Conservation (phyloP, 2,888 invertebrate genomes). For the Tinea semifulvella region DNA sequence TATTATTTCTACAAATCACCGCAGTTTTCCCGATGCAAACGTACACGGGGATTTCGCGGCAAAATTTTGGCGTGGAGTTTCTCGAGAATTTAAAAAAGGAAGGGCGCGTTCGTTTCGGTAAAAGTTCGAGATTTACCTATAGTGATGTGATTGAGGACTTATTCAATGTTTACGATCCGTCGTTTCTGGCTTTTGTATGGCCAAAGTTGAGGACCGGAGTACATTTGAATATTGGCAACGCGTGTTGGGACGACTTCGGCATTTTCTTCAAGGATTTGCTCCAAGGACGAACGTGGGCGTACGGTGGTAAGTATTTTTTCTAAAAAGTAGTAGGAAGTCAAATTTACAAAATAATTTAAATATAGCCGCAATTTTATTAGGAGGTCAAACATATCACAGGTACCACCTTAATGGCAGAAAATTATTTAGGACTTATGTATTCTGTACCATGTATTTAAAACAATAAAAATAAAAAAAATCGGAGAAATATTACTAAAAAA, state of each 20-base stretch:
- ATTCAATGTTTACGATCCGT: constrained; percentile 51
- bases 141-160: constrained; percentile 43
- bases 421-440: too few relatives aligned
- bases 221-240: constrained; percentile 41
- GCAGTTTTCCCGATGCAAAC: neutral
- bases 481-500: too few relatives aligned
- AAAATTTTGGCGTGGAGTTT: constrained; percentile 10
- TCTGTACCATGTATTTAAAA: too few relatives aligned
- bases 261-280: constrained; percentile 47
- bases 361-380: too few relatives aligned
- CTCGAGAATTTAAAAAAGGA: constrained; percentile 9
- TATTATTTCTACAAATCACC: neutral
- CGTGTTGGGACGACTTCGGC: constrained; percentile 53
- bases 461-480: too few relatives aligned
- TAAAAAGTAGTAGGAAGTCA: too few relatives aligned
- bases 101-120: neutral
- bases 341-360: too few relatives aligned
- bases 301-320: constrained; percentile 45
- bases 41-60: constrained; percentile 7
- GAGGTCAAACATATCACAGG: too few relatives aligned
- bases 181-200: constrained; percentile 53
- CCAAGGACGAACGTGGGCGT: constrained; percentile 58
- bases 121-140: neutral
- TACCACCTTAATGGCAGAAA: too few relatives aligned
- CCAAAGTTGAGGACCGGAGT: constrained; percentile 47